These are phyloP conservation scores for Danio tinwini DNA, from an alignment of 2,797 vertebrate genomes.

Conservation along the genomic window DNA sequence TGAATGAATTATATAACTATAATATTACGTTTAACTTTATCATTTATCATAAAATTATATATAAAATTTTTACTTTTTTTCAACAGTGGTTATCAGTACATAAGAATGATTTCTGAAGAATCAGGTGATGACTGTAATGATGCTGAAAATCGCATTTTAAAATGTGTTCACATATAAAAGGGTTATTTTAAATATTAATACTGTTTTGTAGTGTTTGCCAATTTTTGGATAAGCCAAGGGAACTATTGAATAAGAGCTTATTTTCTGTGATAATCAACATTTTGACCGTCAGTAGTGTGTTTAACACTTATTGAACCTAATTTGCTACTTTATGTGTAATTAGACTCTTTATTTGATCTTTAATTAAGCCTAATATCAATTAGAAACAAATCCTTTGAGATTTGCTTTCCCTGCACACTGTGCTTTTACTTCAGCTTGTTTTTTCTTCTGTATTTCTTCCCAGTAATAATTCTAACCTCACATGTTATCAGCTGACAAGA, in stretches of 20 bases:
- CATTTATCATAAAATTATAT: no score
- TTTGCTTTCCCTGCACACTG: slow-evolving; percentile 29
- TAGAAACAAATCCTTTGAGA: slow-evolving; percentile 15
- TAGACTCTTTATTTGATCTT: neutral
- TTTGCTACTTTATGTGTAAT: neutral
- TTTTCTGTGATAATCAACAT: slow-evolving; percentile 13
- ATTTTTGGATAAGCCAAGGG: no score
- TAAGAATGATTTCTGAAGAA: no score
- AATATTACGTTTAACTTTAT: no score
- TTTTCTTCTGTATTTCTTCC: neutral
- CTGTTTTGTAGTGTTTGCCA: no score
- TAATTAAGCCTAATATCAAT: slow-evolving; percentile 22
- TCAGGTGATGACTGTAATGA: no score
- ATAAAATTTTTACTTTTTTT: no score
- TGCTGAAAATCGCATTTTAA: no score
- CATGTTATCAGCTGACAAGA: slow-evolving; percentile 8
- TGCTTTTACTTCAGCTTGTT: slow-evolving; percentile 13
- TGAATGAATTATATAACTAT: no score
- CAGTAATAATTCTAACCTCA: slow-evolving; percentile 7
- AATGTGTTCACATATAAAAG: no score
- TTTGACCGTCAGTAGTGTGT: neutral
- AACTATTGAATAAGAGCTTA: neutral
- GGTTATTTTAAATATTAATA: no score
- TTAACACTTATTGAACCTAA: neutral
- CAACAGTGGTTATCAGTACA: no score